A percentile compares a stretch with the other conserved stretches of the same genome.
phyloP scores from a whole-genome alignment of 2,797 vertebrate species.

The Esox lucius region DNA sequence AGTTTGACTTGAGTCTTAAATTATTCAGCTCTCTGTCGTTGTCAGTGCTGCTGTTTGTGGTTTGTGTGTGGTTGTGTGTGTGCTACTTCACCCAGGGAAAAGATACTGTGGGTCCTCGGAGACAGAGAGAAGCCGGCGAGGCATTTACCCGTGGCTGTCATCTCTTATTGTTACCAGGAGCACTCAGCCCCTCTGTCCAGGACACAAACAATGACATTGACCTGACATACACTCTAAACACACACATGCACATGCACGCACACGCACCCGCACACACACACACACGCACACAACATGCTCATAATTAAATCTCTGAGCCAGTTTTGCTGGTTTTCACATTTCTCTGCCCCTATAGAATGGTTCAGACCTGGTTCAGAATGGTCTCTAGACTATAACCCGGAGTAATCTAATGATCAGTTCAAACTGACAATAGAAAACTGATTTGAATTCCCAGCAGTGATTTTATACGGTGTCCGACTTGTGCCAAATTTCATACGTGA shows the following conservation, averaged over 20 bases:
- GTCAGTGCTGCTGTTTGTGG: constrained; percentile 20
- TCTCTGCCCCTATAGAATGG: too few species aligned
- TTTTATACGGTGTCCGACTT: too few species aligned
- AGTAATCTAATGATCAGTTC: too few species aligned
- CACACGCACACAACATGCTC: not conserved
- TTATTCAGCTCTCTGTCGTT: constrained; percentile 19
- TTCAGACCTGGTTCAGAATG: too few species aligned
- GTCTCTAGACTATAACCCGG: too few species aligned
- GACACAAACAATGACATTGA: constrained; percentile 15
- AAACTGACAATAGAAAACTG: too few species aligned
- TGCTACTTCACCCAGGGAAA: constrained; percentile 23
- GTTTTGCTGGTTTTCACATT: too few species aligned
- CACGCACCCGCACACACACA: not conserved
- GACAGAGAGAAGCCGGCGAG: constrained; percentile 7
- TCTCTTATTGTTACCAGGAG: constrained; percentile 42
- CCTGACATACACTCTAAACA: constrained; percentile 9
- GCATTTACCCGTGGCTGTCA: constrained; percentile 39
- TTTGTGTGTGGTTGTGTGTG: constrained; percentile 34
- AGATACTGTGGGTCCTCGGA: constrained; percentile 21
- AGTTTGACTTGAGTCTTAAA: constrained; percentile 29
- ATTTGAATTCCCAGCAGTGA: too few species aligned
- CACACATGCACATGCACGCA: not conserved
- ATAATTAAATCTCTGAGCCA: too few species aligned
- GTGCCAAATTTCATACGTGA: too few species aligned
- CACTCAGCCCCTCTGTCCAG: constrained; percentile 27